A percentile compares a stretch with the other conserved stretches of the same genome.
Conservation (phyloP, 1,140 invertebrate genomes). For the Calephelis nemesis region DNA sequence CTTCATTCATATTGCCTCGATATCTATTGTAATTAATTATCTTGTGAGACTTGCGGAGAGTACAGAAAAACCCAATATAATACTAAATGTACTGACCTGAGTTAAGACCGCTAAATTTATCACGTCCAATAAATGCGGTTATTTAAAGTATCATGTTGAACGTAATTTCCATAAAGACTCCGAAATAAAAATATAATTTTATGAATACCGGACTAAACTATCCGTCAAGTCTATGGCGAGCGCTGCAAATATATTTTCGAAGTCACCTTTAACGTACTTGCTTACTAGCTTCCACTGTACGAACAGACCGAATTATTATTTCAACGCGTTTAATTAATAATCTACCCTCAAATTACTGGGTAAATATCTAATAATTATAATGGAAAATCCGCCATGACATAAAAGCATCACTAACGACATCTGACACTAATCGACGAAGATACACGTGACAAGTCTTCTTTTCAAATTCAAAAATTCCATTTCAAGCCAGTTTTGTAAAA, state of each 20-base stretch:
- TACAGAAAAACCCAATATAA: constrained; percentile 19
- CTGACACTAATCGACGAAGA: constrained; percentile 49
- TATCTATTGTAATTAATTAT: constrained; percentile 37
- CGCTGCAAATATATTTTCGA: constrained; percentile 35
- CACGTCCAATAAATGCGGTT: constrained; percentile 43
- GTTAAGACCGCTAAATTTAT: constrained; percentile 43
- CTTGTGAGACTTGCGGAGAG: constrained; percentile 20
- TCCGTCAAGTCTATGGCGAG: constrained; percentile 46
- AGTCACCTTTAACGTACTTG: constrained; percentile 46
- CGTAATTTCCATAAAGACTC: constrained; percentile 58
- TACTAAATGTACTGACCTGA: constrained; percentile 53
- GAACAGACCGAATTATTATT: constrained; percentile 55
- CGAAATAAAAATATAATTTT: constrained; percentile 55
- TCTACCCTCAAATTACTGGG: constrained; percentile 68
- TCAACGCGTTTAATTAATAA: constrained; percentile 64
- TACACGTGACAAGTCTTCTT: constrained; percentile 68
- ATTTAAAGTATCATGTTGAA: constrained; percentile 65
- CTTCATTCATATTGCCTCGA: constrained; percentile 59
- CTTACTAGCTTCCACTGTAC: constrained; percentile 50
- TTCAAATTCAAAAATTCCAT: constrained; percentile 61
- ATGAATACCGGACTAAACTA: constrained; percentile 57
- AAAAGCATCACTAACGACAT: constrained; percentile 63
- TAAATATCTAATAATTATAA: constrained; percentile 58
- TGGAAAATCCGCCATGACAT: constrained; percentile 76
- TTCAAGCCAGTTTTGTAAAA: constrained; percentile 43